Percentiles rank a stretch among this genome's conserved stretches.
phyloP scores from a whole-genome alignment of 2,797 vertebrate species.

The Tachyglossus aculeatus region DNA sequence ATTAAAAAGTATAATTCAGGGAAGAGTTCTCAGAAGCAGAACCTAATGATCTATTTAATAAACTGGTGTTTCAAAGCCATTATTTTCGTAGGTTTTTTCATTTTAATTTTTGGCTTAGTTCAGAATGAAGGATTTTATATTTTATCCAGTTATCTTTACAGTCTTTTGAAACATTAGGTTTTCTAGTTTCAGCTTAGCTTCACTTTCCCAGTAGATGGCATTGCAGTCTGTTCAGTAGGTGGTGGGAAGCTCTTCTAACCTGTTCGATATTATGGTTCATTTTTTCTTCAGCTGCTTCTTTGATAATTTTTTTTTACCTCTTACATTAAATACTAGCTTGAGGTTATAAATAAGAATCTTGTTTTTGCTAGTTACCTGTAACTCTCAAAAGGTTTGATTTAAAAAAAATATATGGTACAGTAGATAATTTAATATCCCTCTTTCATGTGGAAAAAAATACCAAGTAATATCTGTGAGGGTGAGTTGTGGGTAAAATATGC shows the following conservation, averaged over 20 bases:
- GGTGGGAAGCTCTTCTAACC: neutral
- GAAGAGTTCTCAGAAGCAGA: conserved; percentile 23
- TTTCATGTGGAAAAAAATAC: conserved; percentile 42
- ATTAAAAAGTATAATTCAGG: conserved; percentile 36
- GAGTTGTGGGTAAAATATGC: conserved; percentile 38
- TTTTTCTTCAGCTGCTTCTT: conserved; percentile 37
- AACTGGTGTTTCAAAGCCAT: conserved; percentile 11
- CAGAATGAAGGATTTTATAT: neutral
- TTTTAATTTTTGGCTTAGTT: conserved; percentile 3
- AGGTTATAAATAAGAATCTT: conserved; percentile 72
- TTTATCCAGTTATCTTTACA: conserved; percentile 21
- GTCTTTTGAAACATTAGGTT: conserved; percentile 15
- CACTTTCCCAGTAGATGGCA: conserved; percentile 70
- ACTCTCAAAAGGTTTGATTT: conserved; percentile 64
- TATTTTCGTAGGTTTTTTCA: neutral
- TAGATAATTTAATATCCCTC: conserved; percentile 52
- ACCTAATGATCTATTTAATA: conserved; percentile 3
- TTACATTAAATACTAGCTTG: conserved; percentile 70
- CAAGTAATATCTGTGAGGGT: conserved; percentile 27
- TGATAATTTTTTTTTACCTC: conserved; percentile 48
- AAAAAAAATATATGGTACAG: conserved; percentile 31
- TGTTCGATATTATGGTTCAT: conserved; percentile 14
- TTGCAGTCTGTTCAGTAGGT: conserved; percentile 61
- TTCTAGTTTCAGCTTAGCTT: conserved; percentile 7
- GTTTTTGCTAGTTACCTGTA: conserved; percentile 61